Evolutionary conservation across 2,113 vertebrate genomes (phyloP).

Genomic region (Romanogobio albipinnatus): DNA sequence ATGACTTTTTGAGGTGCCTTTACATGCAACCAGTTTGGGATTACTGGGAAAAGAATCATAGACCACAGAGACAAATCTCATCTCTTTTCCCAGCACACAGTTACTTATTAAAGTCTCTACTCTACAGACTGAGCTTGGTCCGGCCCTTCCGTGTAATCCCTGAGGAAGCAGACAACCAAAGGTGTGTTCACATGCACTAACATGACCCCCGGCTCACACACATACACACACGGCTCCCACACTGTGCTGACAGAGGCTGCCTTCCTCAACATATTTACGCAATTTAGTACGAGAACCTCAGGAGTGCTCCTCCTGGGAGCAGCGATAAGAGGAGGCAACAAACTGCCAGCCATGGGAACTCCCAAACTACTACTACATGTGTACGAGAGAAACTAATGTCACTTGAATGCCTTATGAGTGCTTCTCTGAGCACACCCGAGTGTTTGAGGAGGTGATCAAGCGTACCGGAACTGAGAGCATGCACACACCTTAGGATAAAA

Average conservation of each 20-base stretch:
- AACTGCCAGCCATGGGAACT: conserved; percentile 43
- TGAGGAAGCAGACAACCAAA: conserved; percentile 8
- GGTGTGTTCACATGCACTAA: conserved; percentile 21
- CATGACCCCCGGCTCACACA: neutral
- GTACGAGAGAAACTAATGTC: neutral
- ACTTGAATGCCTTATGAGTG: neutral
- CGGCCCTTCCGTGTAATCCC: neutral
- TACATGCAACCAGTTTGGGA: neutral
- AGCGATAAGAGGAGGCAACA: conserved; percentile 40
- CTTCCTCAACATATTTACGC: neutral
- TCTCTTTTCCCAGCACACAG: neutral
- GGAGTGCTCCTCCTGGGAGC: conserved; percentile 36
- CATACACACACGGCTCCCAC: neutral
- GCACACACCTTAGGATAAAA: too few species aligned
- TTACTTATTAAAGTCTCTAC: neutral
- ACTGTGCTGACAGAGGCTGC: neutral
- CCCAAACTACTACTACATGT: conserved; percentile 27
- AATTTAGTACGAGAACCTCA: neutral
- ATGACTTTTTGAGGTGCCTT: neutral
- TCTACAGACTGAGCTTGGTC: neutral
- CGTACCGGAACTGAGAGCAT: too few species aligned
- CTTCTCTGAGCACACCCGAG: neutral
- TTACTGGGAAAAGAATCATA: neutral
- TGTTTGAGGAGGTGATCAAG: neutral
- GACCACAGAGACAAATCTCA: neutral